phyloP scores from a whole-genome alignment of 2,888 invertebrate species.

The Priocnemis perturbator region DNA sequence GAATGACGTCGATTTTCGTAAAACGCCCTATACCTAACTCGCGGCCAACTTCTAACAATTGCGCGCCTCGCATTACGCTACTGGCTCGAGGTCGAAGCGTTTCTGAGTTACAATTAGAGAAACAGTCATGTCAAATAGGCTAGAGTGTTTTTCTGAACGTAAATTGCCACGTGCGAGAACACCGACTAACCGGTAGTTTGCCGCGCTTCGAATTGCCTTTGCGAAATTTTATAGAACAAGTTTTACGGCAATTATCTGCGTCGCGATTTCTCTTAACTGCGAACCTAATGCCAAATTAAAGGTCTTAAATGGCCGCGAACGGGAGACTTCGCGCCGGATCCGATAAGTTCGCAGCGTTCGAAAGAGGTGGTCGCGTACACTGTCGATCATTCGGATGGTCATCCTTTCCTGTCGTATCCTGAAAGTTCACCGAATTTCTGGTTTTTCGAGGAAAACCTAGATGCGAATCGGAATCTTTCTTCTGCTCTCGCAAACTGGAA shows the following conservation, averaged over 20 bases:
- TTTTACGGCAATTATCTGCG: conserved; percentile 30
- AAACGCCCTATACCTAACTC: too few species aligned
- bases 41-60: background rate
- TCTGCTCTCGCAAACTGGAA: too few species aligned
- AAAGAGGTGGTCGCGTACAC: too few species aligned
- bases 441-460: too few species aligned
- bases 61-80: conserved; percentile 23
- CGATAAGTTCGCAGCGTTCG: too few species aligned
- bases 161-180: conserved; percentile 36
- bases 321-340: too few species aligned
- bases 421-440: too few species aligned
- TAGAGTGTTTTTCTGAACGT: conserved; percentile 53
- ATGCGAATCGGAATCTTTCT: too few species aligned
- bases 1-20: too few species aligned
- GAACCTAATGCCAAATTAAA: conserved; percentile 31
- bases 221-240: conserved; percentile 46
- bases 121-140: conserved; percentile 51
- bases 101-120: conserved; percentile 45
- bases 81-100: conserved; percentile 29
- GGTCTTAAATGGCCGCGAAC: background rate
- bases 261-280: conserved; percentile 31
- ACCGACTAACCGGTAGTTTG: conserved; percentile 25
- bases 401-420: too few species aligned
- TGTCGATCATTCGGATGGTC: too few species aligned
- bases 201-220: conserved; percentile 22